Evolutionary conservation across 2,888 invertebrate genomes (phyloP).

Genomic region (Sericinus montela): DNA sequence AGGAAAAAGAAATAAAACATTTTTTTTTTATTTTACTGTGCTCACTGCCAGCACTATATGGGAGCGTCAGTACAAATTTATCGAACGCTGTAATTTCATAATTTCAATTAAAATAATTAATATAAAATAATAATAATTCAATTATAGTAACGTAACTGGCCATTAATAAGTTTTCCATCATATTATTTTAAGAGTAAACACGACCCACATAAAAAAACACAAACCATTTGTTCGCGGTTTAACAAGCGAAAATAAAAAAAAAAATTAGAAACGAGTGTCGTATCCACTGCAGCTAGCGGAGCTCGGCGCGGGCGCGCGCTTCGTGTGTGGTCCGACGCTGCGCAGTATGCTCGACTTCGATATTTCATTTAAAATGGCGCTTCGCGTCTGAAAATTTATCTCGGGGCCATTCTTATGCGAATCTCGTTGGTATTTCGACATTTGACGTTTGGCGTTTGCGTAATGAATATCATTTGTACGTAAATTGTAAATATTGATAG

Average conservation of each 20-base stretch:
- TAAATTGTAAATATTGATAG: no score
- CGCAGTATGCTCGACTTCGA: conserved; percentile 16
- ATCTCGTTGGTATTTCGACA: conserved; percentile 11
- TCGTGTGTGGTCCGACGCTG: conserved; percentile 21
- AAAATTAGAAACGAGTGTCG: conserved; percentile 2
- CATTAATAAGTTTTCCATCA: no score
- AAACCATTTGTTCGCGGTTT: background rate
- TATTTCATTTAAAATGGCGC: conserved; percentile 11
- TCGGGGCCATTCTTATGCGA: conserved; percentile 7
- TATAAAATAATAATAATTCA: no score
- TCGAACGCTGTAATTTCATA: no score
- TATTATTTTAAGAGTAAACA: no score
- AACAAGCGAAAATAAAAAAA: background rate
- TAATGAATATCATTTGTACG: no score
- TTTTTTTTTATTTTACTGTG: no score
- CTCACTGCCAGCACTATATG: no score
- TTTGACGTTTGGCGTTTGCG: background rate
- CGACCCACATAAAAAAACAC: background rate
- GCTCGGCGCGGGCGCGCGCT: conserved; percentile 4
- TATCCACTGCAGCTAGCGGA: conserved; percentile 9
- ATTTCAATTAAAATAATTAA: no score
- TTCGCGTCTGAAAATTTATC: conserved; percentile 1
- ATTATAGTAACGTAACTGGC: no score
- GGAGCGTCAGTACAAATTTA: no score
- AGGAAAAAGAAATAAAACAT: no score